These are phyloP conservation scores for Garrulus glandarius DNA, from an alignment of 2,797 vertebrate genomes.

Conservation along the genomic window DNA sequence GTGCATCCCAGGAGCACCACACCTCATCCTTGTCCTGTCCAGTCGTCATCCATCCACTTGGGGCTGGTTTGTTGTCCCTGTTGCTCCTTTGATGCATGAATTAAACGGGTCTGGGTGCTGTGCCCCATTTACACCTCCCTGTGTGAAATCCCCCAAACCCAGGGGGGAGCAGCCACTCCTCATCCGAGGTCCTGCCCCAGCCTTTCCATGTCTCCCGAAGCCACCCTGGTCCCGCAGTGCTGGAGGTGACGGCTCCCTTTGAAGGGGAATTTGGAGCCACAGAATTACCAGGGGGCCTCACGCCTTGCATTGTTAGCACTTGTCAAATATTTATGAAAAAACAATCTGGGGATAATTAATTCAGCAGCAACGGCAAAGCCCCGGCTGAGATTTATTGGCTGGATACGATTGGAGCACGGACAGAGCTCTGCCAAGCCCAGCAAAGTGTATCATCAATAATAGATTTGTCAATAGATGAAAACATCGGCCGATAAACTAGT, in stretches of 20 bases:
- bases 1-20: neutral
- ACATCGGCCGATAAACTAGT: constrained; percentile 22
- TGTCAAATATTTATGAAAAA: constrained; percentile 64
- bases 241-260: neutral
- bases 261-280: neutral
- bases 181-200: neutral
- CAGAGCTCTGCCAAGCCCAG: constrained; percentile 14
- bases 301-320: constrained; percentile 26
- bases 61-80: neutral
- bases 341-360: constrained; percentile 59
- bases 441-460: constrained; percentile 47
- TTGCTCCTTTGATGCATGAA: neutral
- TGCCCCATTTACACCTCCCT: neutral
- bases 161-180: neutral
- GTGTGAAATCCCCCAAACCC: neutral
- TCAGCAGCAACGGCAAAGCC: constrained; percentile 12
- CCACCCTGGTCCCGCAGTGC: neutral
- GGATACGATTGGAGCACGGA: neutral
- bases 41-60: fast-evolving
- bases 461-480: constrained; percentile 43
- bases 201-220: neutral
- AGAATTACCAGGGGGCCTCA: constrained; percentile 27
- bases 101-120: neutral
- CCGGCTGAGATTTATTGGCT: neutral
- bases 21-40: neutral